Evolutionary conservation across 1,140 invertebrate species (phyloP).

Genomic region (Elysia chlorotica): DNA sequence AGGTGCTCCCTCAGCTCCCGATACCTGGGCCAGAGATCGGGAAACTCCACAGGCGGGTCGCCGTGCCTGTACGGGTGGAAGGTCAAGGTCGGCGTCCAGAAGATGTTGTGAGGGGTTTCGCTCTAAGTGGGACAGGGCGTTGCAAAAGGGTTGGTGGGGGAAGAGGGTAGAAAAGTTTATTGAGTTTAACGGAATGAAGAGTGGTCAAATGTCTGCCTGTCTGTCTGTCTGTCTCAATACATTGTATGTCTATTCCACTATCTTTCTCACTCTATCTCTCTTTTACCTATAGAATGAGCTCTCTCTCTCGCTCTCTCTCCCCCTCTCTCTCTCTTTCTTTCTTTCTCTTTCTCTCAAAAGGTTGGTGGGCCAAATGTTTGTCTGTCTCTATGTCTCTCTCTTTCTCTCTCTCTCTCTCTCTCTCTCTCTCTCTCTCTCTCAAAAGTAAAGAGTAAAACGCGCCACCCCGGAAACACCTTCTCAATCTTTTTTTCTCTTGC

Average conservation of each 20-base stretch:
- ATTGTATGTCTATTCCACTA: not conserved
- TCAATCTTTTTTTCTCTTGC: too few relatives aligned
- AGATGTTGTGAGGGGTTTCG: slow-evolving; percentile 34
- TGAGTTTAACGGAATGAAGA: too few relatives aligned
- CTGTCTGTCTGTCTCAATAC: not conserved
- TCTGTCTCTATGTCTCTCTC: too few relatives aligned
- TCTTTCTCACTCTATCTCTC: not conserved
- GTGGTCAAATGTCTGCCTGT: not conserved
- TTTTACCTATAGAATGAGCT: not conserved
- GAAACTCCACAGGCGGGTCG: slow-evolving; percentile 27
- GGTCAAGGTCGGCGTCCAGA: slow-evolving; percentile 36
- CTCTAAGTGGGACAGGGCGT: not conserved
- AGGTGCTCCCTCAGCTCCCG: slow-evolving; percentile 25
- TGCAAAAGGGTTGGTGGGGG: not conserved
- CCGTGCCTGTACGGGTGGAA: slow-evolving; percentile 33
- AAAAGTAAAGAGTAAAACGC: too few relatives aligned
- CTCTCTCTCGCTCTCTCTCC: too few relatives aligned
- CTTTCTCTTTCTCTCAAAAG: too few relatives aligned
- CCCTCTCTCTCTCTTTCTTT: too few relatives aligned
- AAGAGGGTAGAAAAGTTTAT: too few relatives aligned
- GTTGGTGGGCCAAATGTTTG: too few relatives aligned
- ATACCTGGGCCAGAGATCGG: slow-evolving; percentile 34
- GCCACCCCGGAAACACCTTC: too few relatives aligned
- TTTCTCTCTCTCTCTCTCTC: too few relatives aligned
- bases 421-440: too few relatives aligned